These are phyloP conservation scores for Spilosoma lubricipeda DNA, from an alignment of 2,888 invertebrate genomes.

Conservation along the genomic window DNA sequence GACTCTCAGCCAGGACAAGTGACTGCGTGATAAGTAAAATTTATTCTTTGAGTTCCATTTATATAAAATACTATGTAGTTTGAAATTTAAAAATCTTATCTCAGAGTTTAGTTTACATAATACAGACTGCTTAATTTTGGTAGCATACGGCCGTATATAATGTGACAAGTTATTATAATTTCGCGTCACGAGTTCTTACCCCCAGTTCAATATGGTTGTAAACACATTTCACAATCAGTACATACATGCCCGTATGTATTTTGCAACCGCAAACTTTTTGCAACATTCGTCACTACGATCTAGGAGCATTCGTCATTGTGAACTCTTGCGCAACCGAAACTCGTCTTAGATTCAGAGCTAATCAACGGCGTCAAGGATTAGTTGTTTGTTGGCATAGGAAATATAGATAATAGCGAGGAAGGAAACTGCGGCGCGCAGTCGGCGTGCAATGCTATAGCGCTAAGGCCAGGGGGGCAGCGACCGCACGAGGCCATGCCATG, in stretches of 20 bases:
- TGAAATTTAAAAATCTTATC: not conserved
- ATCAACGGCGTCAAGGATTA: conserved; percentile 42
- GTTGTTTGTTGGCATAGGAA: conserved; percentile 58
- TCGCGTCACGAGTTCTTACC: not conserved
- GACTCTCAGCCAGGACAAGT: not conserved
- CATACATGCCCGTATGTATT: conserved; percentile 9
- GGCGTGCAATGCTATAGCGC: conserved; percentile 58
- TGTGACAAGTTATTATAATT: not conserved
- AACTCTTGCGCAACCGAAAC: conserved; percentile 28
- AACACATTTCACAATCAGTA: conserved; percentile 15
- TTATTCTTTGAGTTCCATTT: not conserved
- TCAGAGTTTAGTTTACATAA: not conserved
- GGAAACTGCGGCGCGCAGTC: conserved; percentile 72
- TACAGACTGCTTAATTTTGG: not conserved
- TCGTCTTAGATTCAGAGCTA: conserved; percentile 28
- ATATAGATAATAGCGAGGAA: conserved; percentile 75
- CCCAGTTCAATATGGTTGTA: not conserved
- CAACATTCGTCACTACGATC: conserved; percentile 16
- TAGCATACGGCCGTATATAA: not conserved
- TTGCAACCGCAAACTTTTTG: conserved; percentile 18
- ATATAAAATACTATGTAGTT: not conserved
- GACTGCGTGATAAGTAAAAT: not conserved
- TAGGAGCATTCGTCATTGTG: conserved; percentile 12
- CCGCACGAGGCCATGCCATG: conserved; percentile 81
- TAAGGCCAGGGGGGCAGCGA: conserved; percentile 76